A percentile compares a stretch with the other conserved stretches of the same genome.
phyloP scores from a whole-genome alignment of 2,113 vertebrate species.

The Megaceryle torquata region DNA sequence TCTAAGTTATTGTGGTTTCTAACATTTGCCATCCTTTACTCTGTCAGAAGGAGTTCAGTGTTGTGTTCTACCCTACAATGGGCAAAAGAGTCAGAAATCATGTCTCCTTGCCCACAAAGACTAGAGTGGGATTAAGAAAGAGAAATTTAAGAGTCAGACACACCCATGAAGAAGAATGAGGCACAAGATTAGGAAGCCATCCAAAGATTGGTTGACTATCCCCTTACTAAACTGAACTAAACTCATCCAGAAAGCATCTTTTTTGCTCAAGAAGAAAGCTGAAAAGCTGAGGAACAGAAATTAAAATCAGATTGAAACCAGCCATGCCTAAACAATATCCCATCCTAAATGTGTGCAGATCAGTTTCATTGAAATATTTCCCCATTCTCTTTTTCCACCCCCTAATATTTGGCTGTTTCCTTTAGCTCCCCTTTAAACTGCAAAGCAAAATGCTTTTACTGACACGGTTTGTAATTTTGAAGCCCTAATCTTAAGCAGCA shows the following conservation, averaged over 20 bases:
- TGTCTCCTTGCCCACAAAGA: neutral
- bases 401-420: neutral
- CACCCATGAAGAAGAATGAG: slow-evolving; percentile 51
- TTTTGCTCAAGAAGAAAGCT: slow-evolving; percentile 31
- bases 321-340: slow-evolving; percentile 10
- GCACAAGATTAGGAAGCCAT: slow-evolving; percentile 35
- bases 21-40: slow-evolving; percentile 12
- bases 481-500: slow-evolving; percentile 42
- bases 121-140: slow-evolving; percentile 15
- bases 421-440: neutral
- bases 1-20: slow-evolving; percentile 24
- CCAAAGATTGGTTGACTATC: slow-evolving; percentile 31
- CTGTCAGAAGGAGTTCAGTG: neutral
- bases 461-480: slow-evolving; percentile 22
- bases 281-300: slow-evolving; percentile 31
- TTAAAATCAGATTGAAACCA: slow-evolving; percentile 54
- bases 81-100: neutral
- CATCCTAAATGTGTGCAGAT: neutral
- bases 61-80: neutral
- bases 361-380: slow-evolving; percentile 57
- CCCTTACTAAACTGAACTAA: slow-evolving; percentile 36
- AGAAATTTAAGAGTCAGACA: slow-evolving; percentile 39
- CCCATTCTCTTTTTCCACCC: slow-evolving; percentile 29
- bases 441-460: slow-evolving; percentile 38
- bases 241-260: neutral